Percentiles rank a stretch among this genome's conserved stretches.
These are phyloP conservation scores for Pterois miles DNA, from an alignment of 2,797 vertebrate species.

Conservation along the genomic window DNA sequence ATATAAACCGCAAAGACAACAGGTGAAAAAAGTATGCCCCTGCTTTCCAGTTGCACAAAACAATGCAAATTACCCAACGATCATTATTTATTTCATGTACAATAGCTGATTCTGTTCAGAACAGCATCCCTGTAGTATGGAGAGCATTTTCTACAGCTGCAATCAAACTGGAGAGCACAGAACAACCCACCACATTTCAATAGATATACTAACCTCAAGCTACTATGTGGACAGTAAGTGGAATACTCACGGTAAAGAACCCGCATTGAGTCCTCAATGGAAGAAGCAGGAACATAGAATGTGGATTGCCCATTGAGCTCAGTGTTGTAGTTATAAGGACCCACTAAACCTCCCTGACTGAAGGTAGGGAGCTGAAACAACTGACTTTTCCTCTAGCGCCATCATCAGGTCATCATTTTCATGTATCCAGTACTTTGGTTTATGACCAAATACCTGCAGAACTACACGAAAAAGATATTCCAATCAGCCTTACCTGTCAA, in stretches of 20 bases:
- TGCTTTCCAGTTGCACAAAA: neutral
- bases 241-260: neutral
- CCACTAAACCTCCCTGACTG: neutral
- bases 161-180: neutral
- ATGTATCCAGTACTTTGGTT: neutral
- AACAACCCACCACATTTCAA: neutral
- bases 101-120: neutral
- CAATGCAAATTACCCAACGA: neutral
- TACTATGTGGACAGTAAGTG: neutral
- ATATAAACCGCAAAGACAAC: constrained; percentile 17
- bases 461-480: too few species aligned
- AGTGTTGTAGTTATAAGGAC: neutral
- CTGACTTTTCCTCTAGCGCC: neutral
- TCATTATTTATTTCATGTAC: neutral
- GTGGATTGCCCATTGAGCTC: neutral
- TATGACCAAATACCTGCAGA: too few species aligned
- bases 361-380: neutral
- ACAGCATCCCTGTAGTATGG: neutral
- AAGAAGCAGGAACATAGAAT: neutral
- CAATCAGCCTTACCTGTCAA: too few species aligned
- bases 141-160: neutral
- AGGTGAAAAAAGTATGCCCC: neutral
- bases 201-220: neutral
- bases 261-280: neutral
- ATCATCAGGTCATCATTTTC: neutral